Base-by-base conservation (phyloP, 2,888 invertebrate species). In the Caenorhabditis drosophilae region DNA sequence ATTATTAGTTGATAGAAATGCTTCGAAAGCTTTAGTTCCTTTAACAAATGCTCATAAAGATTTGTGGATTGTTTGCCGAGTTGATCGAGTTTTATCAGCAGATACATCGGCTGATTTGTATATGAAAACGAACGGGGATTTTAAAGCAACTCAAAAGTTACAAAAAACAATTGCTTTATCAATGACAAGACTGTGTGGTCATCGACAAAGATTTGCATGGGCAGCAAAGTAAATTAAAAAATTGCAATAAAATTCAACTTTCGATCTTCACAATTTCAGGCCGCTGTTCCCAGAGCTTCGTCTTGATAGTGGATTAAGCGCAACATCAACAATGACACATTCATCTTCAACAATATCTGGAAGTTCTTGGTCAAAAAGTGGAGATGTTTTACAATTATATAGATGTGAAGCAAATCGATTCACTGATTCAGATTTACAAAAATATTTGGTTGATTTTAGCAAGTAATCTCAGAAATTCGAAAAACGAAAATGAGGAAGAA, bases 131-230 rank as follows among this genome's bases (percentile, higher is more conserved):
- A 49, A 61, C 25, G 67, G 67, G 3, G 82, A 82, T 49, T 45
- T 62, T 12, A 82, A 82, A 56, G 57, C 70, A 0, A 63, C 72
- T 0, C 60, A 69, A 6, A 81, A 81, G 58, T 49, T 76, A 7
- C 71, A 73, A 45, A 81, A 79, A 52, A 63, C 64, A 20, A 71
- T 82, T 18, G 56, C 67, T 16, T 52, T 66, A n/a, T 75, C 82
- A 4, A 56, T 68, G 45, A 46, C 64, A 3, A 62, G 76, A 27
- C 64, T 82, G 2, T 57, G 71, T 1, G 69, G 73, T 18, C 78
- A 75, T 41, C 63, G 77, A n/a, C 78, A 79, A 15, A 46, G 74
- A 44, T 79, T 82, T 51, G 82, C 79, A 4, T 82, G 79, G 76
- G 62, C 76, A 11, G 79, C 78, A 6, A 73, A 73, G 73, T 67